A percentile compares a stretch with the other conserved stretches of the same genome.
phyloP scores from a whole-genome alignment of 2,888 invertebrate genomes.

The Patella caerulea region DNA sequence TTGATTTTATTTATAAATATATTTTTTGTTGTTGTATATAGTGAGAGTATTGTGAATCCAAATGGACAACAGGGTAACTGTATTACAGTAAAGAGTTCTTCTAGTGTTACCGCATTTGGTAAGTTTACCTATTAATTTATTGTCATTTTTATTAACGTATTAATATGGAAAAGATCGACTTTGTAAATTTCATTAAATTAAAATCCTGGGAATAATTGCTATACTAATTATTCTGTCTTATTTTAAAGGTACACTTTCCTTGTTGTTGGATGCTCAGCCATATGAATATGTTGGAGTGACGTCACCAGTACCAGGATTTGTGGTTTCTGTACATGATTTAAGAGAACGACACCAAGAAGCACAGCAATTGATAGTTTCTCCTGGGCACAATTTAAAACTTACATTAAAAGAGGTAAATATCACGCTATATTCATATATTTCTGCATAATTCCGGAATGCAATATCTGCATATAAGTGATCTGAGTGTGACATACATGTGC shows the following conservation, averaged over 20 bases:
- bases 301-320: neutral
- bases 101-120: neutral
- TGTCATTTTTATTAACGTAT: no score
- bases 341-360: neutral
- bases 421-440: no score
- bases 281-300: conserved; percentile 4
- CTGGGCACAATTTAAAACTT: neutral
- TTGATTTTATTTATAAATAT: no score
- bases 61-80: neutral
- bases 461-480: no score
- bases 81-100: neutral
- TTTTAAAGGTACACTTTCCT: neutral
- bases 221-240: no score
- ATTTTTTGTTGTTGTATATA: neutral
- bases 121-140: neutral
- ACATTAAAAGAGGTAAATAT: no score
- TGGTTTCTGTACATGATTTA: neutral
- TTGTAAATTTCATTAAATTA: no score
- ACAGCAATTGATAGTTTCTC: neutral
- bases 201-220: no score
- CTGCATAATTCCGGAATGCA: no score
- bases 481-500: no score
- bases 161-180: no score
- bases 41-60: neutral
- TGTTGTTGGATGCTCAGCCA: neutral